Evolutionary conservation across 2,113 vertebrate species (phyloP), one percentile per base, ranked within the genome.

Genomic region (Pseudopipra pipra): DNA sequence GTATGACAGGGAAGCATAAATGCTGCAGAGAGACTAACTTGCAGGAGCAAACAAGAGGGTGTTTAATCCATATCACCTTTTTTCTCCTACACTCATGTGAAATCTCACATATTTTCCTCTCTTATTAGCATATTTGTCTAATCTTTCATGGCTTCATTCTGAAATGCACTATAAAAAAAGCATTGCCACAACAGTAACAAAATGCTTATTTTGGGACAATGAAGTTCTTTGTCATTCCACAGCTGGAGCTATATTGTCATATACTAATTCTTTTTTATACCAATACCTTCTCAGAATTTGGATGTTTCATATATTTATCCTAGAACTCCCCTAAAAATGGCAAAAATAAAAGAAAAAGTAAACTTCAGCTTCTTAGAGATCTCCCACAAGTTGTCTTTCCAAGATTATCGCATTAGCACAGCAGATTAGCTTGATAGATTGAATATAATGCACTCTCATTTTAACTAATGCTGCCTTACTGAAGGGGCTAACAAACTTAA

Each of bases 401-500:
- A 71, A 86, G 91, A 77, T 93, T 90, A 92, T 81, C 3, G 4
- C 70, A 86, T 95, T 91, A 95, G 55, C 61, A 52, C 33, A 52
- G 65, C 86, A 94, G 87, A 96, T 96, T 81, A 96, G 14, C 63
- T 86, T 66, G 68, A 80, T 41, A 91, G 82, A 63, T 47, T 58
- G 43, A 71, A 90, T 86, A 92, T 84, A 93, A 94, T 90, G 43
- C 2, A 2, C 63, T 95, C 88, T 88, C 63, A 46, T 80, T 95
- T 91, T 85, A 85, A 75, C 72, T 93, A 90, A 94, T 77, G 82
- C 82, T 90, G 59, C 87, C 90, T 96, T 87, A 83, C 59, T 55
- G 62, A 79, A 91, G 30, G 58, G 59, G 24, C 82, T 93, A 96
- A 91, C 72, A 95, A 96, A 85, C 24, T 83, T 93, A 95, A 93